Percentiles rank a stretch among this genome's conserved stretches.
Evolutionary conservation across 2,113 vertebrate genomes (phyloP).

Genomic region (Notiomystis cincta): DNA sequence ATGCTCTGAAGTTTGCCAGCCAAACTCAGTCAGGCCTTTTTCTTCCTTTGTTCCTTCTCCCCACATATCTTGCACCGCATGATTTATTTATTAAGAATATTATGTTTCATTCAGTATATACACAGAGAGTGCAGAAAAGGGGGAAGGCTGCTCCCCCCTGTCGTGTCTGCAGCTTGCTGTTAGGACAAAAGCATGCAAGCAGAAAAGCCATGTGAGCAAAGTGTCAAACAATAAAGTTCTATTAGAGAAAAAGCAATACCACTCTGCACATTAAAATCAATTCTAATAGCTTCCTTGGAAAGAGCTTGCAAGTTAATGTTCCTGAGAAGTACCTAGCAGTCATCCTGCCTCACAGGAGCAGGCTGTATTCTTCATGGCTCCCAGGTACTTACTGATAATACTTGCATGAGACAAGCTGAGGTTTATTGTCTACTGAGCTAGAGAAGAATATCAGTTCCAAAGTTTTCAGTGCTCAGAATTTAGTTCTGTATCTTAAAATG

Average conservation of each 20-base stretch:
- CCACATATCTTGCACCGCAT: not conserved
- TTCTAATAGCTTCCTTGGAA: slow-evolving; percentile 16
- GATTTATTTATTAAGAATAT: slow-evolving; percentile 11
- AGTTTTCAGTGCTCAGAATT: not conserved
- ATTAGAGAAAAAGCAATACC: not conserved
- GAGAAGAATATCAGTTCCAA: not conserved
- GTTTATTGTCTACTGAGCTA: not conserved
- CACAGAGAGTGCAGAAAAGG: not conserved
- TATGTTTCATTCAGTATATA: not conserved
- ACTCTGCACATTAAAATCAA: not conserved
- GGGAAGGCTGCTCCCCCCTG: not conserved
- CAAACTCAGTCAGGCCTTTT: not conserved
- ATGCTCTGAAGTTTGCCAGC: not conserved
- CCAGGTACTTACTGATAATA: not conserved
- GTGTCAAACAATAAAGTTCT: not conserved
- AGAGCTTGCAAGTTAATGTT: not conserved
- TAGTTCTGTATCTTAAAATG: not conserved
- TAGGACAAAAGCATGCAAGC: not conserved
- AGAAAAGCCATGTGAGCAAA: slow-evolving; percentile 3
- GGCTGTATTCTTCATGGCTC: not conserved
- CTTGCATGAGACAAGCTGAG: not conserved
- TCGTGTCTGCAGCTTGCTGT: not conserved
- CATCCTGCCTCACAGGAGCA: not conserved
- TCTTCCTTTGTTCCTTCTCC: not conserved
- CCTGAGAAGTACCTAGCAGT: not conserved